Evolutionary conservation across 2,888 invertebrate species (phyloP).

Genomic region (Cactoblastis cactorum): DNA sequence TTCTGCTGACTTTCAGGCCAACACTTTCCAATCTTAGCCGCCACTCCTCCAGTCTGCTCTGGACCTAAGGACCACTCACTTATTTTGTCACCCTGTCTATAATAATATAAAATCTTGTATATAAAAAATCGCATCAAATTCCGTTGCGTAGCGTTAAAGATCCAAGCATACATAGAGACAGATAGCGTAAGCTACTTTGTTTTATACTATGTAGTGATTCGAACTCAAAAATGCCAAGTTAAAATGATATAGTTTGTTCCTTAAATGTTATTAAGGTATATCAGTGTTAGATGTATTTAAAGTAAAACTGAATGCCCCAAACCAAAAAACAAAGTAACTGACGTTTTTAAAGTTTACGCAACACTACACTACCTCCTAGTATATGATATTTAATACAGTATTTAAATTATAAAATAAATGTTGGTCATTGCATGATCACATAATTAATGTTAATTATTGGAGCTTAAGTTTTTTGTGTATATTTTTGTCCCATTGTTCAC

Average conservation of each 20-base stretch:
- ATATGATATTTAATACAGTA: constrained; percentile 4
- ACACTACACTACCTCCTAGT: constrained; percentile 38
- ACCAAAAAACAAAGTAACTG: constrained; percentile 26
- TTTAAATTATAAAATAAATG: background rate
- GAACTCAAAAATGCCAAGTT: constrained; percentile 5
- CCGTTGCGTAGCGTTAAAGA: background rate
- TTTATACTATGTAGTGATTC: background rate
- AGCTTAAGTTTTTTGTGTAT: constrained; percentile 9
- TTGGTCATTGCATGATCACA: background rate
- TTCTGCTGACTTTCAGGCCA: too few species aligned
- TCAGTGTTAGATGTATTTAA: constrained; percentile 34
- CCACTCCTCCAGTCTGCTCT: too few species aligned
- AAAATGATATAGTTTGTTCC: background rate
- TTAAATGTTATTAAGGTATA: constrained; percentile 26
- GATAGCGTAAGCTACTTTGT: too few species aligned
- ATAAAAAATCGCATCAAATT: too few species aligned
- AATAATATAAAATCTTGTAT: too few species aligned
- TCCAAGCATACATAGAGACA: too few species aligned
- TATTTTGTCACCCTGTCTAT: too few species aligned
- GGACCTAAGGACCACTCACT: too few species aligned
- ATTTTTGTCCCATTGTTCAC: constrained; percentile 8
- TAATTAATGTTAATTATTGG: background rate
- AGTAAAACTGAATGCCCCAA: constrained; percentile 41
- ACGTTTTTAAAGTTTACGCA: constrained; percentile 21
- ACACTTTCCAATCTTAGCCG: too few species aligned